Conservation (phyloP, 2,888 invertebrate genomes). For the Gortyna flavago region DNA sequence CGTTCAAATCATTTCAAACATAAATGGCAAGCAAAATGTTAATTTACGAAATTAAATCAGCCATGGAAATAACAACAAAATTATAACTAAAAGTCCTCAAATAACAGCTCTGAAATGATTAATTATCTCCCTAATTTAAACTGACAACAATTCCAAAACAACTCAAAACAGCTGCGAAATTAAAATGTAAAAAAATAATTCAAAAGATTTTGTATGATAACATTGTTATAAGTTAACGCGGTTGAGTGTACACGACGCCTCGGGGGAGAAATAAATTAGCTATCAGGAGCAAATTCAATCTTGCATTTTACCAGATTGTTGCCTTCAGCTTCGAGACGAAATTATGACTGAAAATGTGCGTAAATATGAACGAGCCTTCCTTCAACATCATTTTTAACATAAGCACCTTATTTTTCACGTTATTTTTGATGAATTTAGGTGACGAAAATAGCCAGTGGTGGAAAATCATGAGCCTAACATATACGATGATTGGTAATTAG, state of each 20-base stretch:
- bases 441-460: neutral
- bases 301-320: constrained; percentile 82
- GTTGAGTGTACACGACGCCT: constrained; percentile 71
- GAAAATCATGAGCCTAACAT: no score
- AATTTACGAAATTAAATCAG: neutral
- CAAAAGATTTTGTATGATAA: constrained; percentile 51
- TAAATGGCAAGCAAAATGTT: neutral
- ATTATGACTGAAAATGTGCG: constrained; percentile 70
- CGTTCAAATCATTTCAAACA: neutral
- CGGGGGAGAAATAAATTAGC: constrained; percentile 87
- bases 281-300: constrained; percentile 86
- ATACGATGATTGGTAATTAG: neutral
- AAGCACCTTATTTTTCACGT: constrained; percentile 21
- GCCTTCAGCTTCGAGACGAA: constrained; percentile 71
- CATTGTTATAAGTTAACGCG: constrained; percentile 66
- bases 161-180: constrained; percentile 1
- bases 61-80: neutral
- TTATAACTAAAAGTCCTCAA: neutral
- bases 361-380: constrained; percentile 51
- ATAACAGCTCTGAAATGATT: neutral
- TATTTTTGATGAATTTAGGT: neutral
- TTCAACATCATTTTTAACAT: constrained; percentile 34
- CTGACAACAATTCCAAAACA: neutral
- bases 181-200: constrained; percentile 22
- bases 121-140: neutral